phyloP scores from a whole-genome alignment of 2,113 vertebrate species.

The Sorex fumeus region DNA sequence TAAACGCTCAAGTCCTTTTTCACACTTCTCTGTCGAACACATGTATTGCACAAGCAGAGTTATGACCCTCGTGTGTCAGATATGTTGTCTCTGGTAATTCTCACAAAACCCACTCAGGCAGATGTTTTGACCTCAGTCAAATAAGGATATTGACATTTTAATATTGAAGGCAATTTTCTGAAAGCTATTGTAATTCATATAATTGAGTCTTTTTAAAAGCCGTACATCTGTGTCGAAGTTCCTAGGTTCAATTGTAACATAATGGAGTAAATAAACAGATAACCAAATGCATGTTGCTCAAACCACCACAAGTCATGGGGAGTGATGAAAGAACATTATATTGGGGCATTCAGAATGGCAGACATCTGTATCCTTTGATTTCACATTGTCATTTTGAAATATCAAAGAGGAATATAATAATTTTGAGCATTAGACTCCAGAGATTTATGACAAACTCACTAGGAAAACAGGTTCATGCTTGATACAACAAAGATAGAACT shows the following conservation, averaged over 20 bases:
- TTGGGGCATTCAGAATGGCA: not conserved
- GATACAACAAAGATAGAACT: not conserved
- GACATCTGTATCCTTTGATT: not conserved
- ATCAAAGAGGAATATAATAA: not conserved
- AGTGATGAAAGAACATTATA: not conserved
- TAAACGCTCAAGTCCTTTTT: not conserved
- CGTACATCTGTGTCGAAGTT: too few relatives aligned
- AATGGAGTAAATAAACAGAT: not conserved
- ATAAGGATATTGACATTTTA: not conserved
- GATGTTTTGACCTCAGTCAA: not conserved
- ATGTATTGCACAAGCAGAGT: not conserved
- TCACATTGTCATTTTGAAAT: rapidly evolving
- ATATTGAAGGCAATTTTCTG: not conserved
- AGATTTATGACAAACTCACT: not conserved
- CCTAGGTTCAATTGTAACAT: too few relatives aligned
- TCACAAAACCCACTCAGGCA: not conserved
- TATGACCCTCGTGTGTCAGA: not conserved
- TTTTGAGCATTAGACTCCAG: not conserved
- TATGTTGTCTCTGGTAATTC: not conserved
- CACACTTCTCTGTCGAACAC: not conserved
- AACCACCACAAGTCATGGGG: not conserved
- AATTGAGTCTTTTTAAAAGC: too few relatives aligned
- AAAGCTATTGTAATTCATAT: not conserved
- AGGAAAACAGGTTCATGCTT: not conserved
- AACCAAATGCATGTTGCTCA: not conserved